Percentiles rank a stretch among this genome's conserved stretches.
phyloP scores from a whole-genome alignment of 2,888 invertebrate species.

The Frankliniella fusca region DNA sequence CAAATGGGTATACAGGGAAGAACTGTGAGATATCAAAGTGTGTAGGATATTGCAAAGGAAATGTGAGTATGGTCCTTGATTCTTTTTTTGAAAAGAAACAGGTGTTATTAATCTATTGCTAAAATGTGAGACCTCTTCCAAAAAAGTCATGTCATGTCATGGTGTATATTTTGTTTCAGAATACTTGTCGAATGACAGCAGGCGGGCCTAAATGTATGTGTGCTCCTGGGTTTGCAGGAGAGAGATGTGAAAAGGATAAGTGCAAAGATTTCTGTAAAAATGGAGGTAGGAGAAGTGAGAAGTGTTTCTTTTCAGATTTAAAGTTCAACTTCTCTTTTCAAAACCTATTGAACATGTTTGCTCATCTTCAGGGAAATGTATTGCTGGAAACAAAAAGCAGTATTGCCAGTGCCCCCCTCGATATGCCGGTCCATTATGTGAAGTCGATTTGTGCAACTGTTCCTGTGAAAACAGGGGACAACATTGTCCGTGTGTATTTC shows the following conservation, averaged over 20 bases:
- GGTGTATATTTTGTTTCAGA: constrained; percentile 42
- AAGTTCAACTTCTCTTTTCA: not conserved
- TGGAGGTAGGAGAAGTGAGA: constrained; percentile 48
- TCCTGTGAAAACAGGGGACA: constrained; percentile 40
- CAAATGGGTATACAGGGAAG: constrained; percentile 52
- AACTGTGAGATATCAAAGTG: constrained; percentile 52
- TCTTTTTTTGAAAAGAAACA: not conserved
- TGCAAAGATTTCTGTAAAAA: constrained; percentile 58
- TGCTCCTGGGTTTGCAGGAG: constrained; percentile 53
- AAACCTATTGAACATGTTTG: not conserved
- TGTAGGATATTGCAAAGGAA: constrained; percentile 45
- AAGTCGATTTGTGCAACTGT: constrained; percentile 53
- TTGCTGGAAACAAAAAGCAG: constrained; percentile 45
- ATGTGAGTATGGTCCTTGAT: not conserved
- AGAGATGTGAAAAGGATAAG: constrained; percentile 57
- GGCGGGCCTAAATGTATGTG: constrained; percentile 50
- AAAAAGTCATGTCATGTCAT: not conserved
- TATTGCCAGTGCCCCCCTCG: constrained; percentile 50
- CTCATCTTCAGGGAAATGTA: constrained; percentile 44
- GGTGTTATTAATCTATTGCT: not conserved
- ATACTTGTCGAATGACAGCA: constrained; percentile 46
- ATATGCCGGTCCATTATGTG: constrained; percentile 52
- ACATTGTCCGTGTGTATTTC: constrained; percentile 40
- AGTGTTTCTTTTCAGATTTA: constrained; percentile 18
- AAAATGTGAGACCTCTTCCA: no score